Evolutionary conservation across 2,888 invertebrate species (phyloP).

Genomic region (Caenorhabditis afra): DNA sequence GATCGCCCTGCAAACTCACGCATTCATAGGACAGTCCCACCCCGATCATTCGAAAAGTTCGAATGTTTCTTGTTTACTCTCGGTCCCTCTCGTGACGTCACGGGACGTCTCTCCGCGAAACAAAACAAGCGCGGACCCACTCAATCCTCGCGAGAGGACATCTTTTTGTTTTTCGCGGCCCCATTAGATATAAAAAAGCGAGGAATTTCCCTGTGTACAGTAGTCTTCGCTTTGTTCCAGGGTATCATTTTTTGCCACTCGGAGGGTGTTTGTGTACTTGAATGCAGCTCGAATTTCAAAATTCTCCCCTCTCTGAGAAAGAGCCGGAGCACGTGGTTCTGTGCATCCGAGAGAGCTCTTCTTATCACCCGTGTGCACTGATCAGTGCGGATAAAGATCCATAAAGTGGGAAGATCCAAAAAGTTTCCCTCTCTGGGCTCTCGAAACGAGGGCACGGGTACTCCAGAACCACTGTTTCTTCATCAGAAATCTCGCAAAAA

Average conservation of each 20-base stretch:
- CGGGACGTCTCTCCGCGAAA: neutral
- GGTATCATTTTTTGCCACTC: conserved; percentile 43
- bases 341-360: conserved; percentile 5
- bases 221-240: conserved; percentile 31
- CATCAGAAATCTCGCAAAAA: conserved; percentile 15
- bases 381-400: neutral
- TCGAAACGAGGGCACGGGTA: neutral
- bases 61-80: conserved; percentile 41
- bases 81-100: conserved; percentile 35
- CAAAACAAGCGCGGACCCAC: conserved; percentile 33
- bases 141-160: conserved; percentile 22
- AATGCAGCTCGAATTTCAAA: conserved; percentile 42
- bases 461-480: conserved; percentile 13
- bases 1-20: conserved; percentile 77
- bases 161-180: neutral
- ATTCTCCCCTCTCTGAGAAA: no score
- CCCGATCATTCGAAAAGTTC: conserved; percentile 20
- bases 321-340: conserved; percentile 45
- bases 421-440: neutral
- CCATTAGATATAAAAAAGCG: conserved; percentile 11
- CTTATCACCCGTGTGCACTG: conserved; percentile 11
- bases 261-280: conserved; percentile 55
- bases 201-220: neutral
- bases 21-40: no score
- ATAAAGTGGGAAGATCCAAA: neutral